These are phyloP conservation scores for Nyctibius grandis DNA, from an alignment of 2,797 vertebrate species.

Conservation along the genomic window DNA sequence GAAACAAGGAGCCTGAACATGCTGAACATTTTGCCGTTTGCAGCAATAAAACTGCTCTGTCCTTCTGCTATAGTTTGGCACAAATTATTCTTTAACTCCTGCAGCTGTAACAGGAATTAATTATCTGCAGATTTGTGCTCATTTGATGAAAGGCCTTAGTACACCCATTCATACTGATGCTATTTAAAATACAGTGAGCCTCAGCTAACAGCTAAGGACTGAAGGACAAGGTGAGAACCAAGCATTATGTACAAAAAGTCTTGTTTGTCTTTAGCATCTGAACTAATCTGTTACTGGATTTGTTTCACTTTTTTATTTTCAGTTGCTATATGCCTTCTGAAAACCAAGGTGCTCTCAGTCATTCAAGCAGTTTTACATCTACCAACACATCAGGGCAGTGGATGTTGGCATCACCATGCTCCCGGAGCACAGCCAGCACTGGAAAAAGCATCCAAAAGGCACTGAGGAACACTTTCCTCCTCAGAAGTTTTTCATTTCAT, in stretches of 20 bases:
- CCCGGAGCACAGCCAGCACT: neutral
- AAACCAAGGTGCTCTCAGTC: neutral
- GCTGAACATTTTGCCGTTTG: neutral
- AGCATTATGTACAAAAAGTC: neutral
- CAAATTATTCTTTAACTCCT: neutral
- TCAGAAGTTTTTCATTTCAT: neutral
- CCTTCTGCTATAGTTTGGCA: neutral
- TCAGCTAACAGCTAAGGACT: neutral
- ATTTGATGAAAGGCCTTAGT: neutral
- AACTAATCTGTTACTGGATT: neutral
- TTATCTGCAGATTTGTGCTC: neutral
- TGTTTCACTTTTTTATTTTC: neutral
- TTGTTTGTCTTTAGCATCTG: neutral
- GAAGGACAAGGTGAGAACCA: neutral
- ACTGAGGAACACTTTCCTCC: neutral
- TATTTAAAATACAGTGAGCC: neutral
- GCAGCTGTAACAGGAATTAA: slow-evolving; percentile 6
- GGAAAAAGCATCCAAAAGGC: neutral
- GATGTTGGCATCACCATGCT: neutral
- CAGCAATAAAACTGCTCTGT: neutral
- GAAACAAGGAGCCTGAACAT: neutral
- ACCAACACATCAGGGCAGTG: neutral
- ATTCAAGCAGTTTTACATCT: neutral
- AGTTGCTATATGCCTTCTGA: neutral
- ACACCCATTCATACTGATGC: neutral